A percentile compares a stretch with the other conserved stretches of the same genome.
Conservation (phyloP, 2,888 invertebrate genomes). For the Tipula vernalis region DNA sequence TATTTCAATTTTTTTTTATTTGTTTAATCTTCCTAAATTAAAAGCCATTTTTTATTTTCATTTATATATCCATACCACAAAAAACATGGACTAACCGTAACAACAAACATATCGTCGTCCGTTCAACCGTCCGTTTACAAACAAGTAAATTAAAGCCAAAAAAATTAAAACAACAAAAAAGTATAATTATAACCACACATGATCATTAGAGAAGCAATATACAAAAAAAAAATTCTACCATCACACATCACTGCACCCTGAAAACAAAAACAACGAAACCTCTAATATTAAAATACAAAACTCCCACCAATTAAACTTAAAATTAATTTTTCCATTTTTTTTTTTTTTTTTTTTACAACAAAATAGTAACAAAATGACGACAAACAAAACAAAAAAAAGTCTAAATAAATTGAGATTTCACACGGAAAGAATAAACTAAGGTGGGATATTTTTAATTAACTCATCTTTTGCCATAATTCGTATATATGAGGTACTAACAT, state of each 20-base stretch:
- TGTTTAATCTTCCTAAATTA: neutral
- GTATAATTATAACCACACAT: neutral
- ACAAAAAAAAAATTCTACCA: neutral
- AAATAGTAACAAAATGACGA: neutral
- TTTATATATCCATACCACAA: neutral
- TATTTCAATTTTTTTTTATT: neutral
- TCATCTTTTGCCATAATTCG: neutral
- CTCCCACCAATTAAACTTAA: constrained; percentile 4
- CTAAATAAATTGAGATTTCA: constrained; percentile 4
- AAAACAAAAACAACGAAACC: neutral
- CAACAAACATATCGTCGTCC: neutral
- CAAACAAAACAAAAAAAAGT: neutral
- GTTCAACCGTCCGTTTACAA: neutral
- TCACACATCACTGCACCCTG: neutral
- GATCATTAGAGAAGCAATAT: neutral
- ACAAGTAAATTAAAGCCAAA: neutral
- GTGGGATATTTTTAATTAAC: constrained; percentile 4
- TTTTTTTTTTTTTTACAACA: neutral
- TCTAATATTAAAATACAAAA: neutral
- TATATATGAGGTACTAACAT: neutral
- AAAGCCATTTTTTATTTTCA: neutral
- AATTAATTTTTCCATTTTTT: neutral
- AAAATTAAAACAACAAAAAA: neutral
- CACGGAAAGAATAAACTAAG: neutral
- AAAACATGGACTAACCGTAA: neutral